phyloP scores from a whole-genome alignment of 1,140 invertebrate genomes.

The Globodera rostochiensis region DNA sequence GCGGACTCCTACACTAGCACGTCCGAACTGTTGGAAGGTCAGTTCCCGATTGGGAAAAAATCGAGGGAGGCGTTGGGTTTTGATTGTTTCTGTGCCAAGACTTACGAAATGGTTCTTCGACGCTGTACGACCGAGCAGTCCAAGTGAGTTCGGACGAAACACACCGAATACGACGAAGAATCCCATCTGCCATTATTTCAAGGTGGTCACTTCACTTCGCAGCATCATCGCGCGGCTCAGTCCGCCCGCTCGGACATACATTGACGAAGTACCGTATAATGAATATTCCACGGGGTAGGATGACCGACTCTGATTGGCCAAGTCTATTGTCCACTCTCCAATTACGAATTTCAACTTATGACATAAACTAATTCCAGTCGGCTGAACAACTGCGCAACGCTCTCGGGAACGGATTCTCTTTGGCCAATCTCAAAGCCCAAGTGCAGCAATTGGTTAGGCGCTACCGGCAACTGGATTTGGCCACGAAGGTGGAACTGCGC shows the following conservation, averaged over 20 bases:
- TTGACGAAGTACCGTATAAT: slow-evolving; percentile 48
- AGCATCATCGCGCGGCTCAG: slow-evolving; percentile 46
- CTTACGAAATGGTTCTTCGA: slow-evolving; percentile 43
- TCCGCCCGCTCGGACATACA: slow-evolving; percentile 40
- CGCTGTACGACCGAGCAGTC: slow-evolving; percentile 51
- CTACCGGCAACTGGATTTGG: slow-evolving; percentile 38
- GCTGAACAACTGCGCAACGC: slow-evolving; percentile 43
- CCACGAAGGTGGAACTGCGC: slow-evolving; percentile 47
- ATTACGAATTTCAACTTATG: too few relatives aligned
- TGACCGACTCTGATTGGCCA: not conserved
- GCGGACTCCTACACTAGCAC: slow-evolving; percentile 36
- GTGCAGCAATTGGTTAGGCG: slow-evolving; percentile 41
- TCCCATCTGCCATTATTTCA: not conserved
- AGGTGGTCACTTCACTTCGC: slow-evolving; percentile 42
- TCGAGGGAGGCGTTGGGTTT: not conserved
- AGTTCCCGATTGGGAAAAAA: not conserved
- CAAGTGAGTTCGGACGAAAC: not conserved
- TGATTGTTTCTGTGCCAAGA: slow-evolving; percentile 15
- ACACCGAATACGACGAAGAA: too few relatives aligned
- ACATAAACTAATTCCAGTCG: slow-evolving; percentile 38
- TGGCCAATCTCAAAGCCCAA: slow-evolving; percentile 49
- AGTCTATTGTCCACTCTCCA: too few relatives aligned
- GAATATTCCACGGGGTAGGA: slow-evolving; percentile 23
- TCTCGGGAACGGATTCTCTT: slow-evolving; percentile 33
- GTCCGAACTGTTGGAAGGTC: slow-evolving; percentile 16